Evolutionary conservation across 2,113 vertebrate genomes (phyloP).

Genomic region (Prunella himalayana): DNA sequence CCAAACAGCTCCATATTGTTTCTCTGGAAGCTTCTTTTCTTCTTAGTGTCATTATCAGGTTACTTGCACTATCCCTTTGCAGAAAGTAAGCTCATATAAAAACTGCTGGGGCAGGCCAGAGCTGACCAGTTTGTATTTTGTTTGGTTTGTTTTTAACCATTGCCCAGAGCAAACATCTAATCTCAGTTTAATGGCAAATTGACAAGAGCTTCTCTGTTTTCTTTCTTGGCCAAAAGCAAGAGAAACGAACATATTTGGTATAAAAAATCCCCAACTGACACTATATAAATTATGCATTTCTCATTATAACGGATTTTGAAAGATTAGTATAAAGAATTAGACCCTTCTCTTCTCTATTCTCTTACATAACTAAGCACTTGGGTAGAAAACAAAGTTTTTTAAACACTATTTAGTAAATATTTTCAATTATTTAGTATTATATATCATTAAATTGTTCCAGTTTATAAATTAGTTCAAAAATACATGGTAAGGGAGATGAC

Average conservation of each 20-base stretch:
- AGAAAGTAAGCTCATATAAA: background rate
- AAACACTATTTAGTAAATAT: background rate
- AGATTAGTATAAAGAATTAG: background rate
- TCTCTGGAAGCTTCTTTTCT: background rate
- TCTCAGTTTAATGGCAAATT: background rate
- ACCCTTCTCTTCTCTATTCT: background rate
- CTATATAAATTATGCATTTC: background rate
- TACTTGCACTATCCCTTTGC: background rate
- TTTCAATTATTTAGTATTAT: background rate
- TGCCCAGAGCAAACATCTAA: background rate
- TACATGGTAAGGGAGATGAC: background rate
- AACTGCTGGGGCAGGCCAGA: background rate
- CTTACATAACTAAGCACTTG: background rate
- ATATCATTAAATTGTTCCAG: background rate
- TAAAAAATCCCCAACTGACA: background rate
- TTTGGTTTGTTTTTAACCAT: background rate
- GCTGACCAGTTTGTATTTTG: background rate
- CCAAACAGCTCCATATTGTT: background rate
- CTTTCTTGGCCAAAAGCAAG: background rate
- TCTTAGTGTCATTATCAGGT: background rate
- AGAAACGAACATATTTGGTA: background rate
- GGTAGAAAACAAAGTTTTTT: background rate
- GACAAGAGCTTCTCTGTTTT: background rate
- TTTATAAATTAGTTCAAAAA: slow-evolving; percentile 13
- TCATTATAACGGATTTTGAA: background rate